Evolutionary conservation across 2,113 vertebrate genomes (phyloP).

Genomic region (Anolis carolinensis): DNA sequence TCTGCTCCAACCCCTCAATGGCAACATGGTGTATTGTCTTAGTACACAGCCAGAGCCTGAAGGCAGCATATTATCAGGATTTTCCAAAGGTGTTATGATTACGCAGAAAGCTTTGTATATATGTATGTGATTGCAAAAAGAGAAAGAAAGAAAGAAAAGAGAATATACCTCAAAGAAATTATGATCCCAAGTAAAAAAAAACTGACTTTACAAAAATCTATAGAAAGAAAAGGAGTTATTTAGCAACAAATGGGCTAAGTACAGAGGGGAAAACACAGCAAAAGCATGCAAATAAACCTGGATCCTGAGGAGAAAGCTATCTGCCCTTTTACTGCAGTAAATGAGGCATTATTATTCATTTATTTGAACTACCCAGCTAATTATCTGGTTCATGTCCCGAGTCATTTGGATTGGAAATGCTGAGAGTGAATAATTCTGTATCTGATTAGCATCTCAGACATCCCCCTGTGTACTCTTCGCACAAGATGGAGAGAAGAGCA

Average conservation of each 20-base stretch:
- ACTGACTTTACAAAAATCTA: neutral
- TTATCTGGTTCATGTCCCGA: conserved; percentile 9
- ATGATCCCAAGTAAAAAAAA: neutral
- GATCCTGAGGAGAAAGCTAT: neutral
- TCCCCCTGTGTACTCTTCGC: neutral
- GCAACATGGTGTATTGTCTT: neutral
- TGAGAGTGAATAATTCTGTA: conserved; percentile 15
- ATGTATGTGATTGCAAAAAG: neutral
- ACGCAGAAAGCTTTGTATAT: conserved; percentile 4
- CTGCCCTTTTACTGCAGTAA: neutral
- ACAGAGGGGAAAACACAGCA: neutral
- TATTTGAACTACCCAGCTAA: conserved; percentile 7
- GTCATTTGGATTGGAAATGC: neutral
- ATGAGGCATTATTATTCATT: conserved; percentile 19
- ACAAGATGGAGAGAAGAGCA: neutral
- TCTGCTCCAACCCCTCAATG: neutral
- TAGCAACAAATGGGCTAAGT: neutral
- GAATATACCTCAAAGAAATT: neutral
- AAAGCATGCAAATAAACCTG: neutral
- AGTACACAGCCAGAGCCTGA: neutral
- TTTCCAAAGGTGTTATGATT: neutral
- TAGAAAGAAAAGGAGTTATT: neutral
- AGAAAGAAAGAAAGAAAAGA: neutral
- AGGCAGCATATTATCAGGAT: neutral
- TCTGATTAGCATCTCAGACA: conserved; percentile 17